Evolutionary conservation across 2,797 vertebrate species (phyloP).

Genomic region (Threskiornis aethiopicus): DNA sequence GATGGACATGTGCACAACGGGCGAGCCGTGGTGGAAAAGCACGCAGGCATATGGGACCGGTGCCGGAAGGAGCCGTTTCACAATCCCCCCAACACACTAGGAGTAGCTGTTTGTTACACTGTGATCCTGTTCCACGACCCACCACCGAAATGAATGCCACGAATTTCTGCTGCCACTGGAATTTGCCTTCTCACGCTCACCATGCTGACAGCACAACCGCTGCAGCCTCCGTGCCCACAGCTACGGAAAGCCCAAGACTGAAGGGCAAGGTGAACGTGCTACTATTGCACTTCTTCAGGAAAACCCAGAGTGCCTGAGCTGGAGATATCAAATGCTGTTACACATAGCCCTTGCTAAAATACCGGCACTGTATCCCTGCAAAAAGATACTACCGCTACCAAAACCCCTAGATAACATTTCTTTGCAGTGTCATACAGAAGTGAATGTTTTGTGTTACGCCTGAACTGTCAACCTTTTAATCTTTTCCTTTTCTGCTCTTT

Average conservation of each 20-base stretch:
- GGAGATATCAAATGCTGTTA: background rate
- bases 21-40: background rate
- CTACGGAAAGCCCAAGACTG: rapidly evolving
- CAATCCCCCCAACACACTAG: rapidly evolving
- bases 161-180: background rate
- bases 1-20: rapidly evolving
- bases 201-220: rapidly evolving
- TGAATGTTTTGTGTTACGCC: background rate
- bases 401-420: background rate
- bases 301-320: background rate
- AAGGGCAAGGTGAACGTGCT: background rate
- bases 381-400: background rate
- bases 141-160: rapidly evolving
- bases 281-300: background rate
- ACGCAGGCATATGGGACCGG: rapidly evolving
- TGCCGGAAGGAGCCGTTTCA: background rate
- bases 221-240: background rate
- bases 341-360: background rate
- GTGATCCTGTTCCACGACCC: background rate
- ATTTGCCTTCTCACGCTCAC: background rate
- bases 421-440: background rate
- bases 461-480: background rate
- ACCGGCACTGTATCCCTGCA: background rate
- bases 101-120: background rate
- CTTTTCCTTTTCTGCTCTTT: background rate